Base-by-base conservation (phyloP, 2,113 vertebrate genomes). In the Tyrannus savana region DNA sequence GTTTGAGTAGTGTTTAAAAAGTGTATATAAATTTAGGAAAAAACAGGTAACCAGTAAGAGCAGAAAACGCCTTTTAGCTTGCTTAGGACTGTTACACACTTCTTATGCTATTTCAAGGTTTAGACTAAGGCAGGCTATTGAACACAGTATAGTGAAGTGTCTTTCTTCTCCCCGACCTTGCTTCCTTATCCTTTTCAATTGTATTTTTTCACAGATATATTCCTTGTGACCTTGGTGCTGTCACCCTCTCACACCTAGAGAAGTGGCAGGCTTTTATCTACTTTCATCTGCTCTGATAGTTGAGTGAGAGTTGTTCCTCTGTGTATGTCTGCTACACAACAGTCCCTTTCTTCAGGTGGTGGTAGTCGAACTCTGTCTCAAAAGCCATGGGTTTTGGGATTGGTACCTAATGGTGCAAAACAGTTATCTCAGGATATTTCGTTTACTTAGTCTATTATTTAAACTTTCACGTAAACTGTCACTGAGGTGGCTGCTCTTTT, bases 231-330 rank as follows among this genome's bases (percentile, higher is more conserved):
- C 27, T 81, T 33, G 31, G 21, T 82, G 56, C 39, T 69, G 30
- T 60, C 0, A 0, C 31, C 31, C 21, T 39, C 33, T 75, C 5
- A 3, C 19, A 50, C 23, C 33, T 2, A 19, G 39, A 68, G 15
- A 64, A 91, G 53, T 66, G 19, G 14, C 21, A 69, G 21, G 49
- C 9, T 77, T 77, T 37, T 30, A 49, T 47, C 35, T 47, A 2
- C 47, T 55, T 87, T 74, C 33, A 10, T 31, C 39, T 85, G 2
- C 47, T 80, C 9, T 37, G 24, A 24, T 42, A 33, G 30, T 5
- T 56, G 30, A 30, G 6, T 53, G 35, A 41, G 4, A 35, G 27
- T 27, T 67, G 18, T 47, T 49, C 39, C 25, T 82, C 22, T 50
- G n/a, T 56, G 28, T 63, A 19, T 13, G 37, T 53, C 64, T 83